Percentiles rank a stretch among this genome's conserved stretches.
Evolutionary conservation across 2,113 vertebrate species (phyloP).

Genomic region (Odontophorus gujanensis): DNA sequence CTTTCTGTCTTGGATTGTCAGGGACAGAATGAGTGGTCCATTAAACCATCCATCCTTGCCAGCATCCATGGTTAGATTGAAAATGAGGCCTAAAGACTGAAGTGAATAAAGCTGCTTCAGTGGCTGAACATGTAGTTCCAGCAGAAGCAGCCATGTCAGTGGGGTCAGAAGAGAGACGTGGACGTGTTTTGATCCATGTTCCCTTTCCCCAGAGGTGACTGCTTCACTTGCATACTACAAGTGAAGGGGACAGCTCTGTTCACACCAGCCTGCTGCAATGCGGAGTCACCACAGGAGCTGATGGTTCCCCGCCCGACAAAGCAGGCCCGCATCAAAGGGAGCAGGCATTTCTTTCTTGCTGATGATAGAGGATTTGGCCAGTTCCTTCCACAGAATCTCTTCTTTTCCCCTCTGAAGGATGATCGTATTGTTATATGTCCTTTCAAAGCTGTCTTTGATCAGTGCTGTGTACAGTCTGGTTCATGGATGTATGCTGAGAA

Average conservation of each 20-base stretch:
- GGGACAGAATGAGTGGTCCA: background rate
- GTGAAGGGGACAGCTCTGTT: background rate
- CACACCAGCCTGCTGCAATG: background rate
- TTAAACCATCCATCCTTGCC: background rate
- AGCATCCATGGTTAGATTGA: background rate
- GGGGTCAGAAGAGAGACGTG: background rate
- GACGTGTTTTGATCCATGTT: background rate
- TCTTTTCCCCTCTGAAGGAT: background rate
- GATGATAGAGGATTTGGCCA: background rate
- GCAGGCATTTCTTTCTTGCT: background rate
- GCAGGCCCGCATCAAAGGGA: background rate
- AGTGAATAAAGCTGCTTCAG: background rate
- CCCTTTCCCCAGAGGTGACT: background rate
- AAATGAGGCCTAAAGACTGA: background rate
- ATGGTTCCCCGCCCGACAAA: background rate
- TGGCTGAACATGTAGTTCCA: background rate
- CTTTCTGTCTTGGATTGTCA: accelerated
- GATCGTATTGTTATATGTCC: background rate
- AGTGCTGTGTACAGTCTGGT: background rate
- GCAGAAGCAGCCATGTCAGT: background rate
- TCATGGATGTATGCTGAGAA: background rate
- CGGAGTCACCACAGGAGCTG: background rate
- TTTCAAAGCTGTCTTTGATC: conserved; percentile 9
- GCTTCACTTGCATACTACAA: background rate
- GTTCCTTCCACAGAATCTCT: background rate